Evolutionary conservation across 2,113 vertebrate genomes (phyloP).

Genomic region (Pyrgilauda ruficollis): DNA sequence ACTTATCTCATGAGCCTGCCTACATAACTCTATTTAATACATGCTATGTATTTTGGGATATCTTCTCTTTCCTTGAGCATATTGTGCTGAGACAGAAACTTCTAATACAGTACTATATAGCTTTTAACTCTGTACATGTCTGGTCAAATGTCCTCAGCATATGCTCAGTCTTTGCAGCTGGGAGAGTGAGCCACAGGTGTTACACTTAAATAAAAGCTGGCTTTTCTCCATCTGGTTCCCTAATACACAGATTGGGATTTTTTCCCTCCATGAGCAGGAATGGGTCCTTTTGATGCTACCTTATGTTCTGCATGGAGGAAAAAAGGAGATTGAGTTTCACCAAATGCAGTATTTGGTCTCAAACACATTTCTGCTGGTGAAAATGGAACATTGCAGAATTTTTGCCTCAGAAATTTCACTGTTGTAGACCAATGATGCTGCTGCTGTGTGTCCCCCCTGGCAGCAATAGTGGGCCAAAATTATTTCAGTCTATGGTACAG

Average conservation of each 20-base stretch:
- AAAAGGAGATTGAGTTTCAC: background rate
- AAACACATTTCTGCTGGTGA: background rate
- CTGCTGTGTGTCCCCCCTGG: background rate
- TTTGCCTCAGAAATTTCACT: background rate
- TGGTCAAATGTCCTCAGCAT: slow-evolving; percentile 12
- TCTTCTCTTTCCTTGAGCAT: background rate
- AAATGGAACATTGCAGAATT: background rate
- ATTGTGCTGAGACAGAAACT: background rate
- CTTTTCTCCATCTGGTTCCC: background rate
- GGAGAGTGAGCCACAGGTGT: background rate
- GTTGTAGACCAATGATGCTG: background rate
- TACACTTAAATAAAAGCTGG: background rate
- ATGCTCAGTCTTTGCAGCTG: background rate
- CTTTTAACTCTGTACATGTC: background rate
- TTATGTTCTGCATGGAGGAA: background rate
- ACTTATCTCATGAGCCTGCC: background rate
- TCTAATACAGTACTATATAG: background rate
- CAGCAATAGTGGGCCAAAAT: background rate
- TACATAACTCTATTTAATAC: background rate
- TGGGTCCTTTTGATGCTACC: background rate
- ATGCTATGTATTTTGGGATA: background rate
- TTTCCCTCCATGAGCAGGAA: background rate
- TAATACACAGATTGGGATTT: background rate
- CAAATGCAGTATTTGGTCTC: background rate
- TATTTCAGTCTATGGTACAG: background rate